Conservation (phyloP, 2,888 invertebrate species). For the Lumbricus terrestris region DNA sequence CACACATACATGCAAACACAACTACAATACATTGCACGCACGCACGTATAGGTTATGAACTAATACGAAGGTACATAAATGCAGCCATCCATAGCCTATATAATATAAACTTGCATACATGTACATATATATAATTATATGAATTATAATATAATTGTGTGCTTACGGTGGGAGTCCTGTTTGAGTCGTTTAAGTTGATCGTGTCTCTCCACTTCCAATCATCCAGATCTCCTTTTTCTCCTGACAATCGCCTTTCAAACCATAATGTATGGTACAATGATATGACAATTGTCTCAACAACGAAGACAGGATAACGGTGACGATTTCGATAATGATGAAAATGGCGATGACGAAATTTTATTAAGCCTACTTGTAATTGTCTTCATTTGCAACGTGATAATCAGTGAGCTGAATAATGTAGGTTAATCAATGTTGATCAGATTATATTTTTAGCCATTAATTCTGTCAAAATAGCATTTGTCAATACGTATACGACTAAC, state of each 20-base stretch:
- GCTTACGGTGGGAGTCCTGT: background rate
- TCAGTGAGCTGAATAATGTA: background rate
- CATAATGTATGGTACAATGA: too few species aligned
- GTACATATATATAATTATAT: too few species aligned
- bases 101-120: too few species aligned
- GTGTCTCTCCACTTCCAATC: conserved; percentile 1
- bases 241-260: background rate
- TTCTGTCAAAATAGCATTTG: background rate
- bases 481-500: too few species aligned
- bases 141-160: too few species aligned
- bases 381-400: background rate
- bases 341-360: background rate
- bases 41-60: too few species aligned
- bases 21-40: too few species aligned
- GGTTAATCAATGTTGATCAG: background rate
- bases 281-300: background rate
- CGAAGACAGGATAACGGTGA: background rate
- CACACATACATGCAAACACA: too few species aligned
- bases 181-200: background rate
- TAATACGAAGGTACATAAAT: too few species aligned
- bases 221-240: background rate
- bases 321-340: background rate
- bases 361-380: too few species aligned
- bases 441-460: background rate
- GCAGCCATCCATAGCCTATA: too few species aligned